Conservation (phyloP, 2,113 vertebrate genomes). For the Oryzias javanicus region DNA sequence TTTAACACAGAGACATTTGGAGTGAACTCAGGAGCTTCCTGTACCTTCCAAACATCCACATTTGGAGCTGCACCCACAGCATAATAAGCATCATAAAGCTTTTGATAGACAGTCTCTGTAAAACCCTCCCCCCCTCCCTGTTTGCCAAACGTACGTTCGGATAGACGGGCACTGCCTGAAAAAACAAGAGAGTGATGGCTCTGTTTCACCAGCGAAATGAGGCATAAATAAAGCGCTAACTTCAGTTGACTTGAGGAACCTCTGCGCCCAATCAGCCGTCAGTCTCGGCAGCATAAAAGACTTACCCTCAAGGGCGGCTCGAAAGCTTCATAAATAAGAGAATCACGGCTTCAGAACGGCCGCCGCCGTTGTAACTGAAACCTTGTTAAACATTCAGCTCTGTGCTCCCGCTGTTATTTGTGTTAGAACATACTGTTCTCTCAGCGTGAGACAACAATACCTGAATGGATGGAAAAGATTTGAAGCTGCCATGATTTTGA, state of each 20-base stretch:
- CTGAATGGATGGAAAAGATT: not conserved
- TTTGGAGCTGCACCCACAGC: conserved; percentile 2
- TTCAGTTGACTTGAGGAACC: conserved; percentile 30
- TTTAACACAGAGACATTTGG: too few relatives aligned
- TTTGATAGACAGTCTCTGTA: not conserved
- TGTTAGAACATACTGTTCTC: conserved; percentile 12
- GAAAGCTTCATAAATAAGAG: conserved; percentile 60
- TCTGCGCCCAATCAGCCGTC: conserved; percentile 43
- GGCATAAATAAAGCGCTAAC: conserved; percentile 60
- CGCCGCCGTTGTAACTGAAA: conserved; percentile 11
- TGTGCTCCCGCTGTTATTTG: conserved; percentile 16
- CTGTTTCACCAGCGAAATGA: conserved; percentile 26
- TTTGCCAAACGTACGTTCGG: conserved; percentile 20
- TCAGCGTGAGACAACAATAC: not conserved
- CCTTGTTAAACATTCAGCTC: conserved; percentile 24
- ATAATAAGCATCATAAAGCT: conserved; percentile 26
- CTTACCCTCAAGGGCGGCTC: conserved; percentile 12
- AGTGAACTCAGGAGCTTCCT: too few relatives aligned
- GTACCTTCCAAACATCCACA: not conserved
- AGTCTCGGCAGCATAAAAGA: conserved; percentile 36
- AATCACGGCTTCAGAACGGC: conserved; percentile 16
- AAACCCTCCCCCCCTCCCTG: not conserved
- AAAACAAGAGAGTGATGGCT: conserved; percentile 16
- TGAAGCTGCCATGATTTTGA: too few relatives aligned
- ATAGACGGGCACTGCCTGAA: conserved; percentile 28